A percentile compares a stretch with the other conserved stretches of the same genome.
phyloP scores from a whole-genome alignment of 2,888 invertebrate genomes.

The Chloromyia formosa region DNA sequence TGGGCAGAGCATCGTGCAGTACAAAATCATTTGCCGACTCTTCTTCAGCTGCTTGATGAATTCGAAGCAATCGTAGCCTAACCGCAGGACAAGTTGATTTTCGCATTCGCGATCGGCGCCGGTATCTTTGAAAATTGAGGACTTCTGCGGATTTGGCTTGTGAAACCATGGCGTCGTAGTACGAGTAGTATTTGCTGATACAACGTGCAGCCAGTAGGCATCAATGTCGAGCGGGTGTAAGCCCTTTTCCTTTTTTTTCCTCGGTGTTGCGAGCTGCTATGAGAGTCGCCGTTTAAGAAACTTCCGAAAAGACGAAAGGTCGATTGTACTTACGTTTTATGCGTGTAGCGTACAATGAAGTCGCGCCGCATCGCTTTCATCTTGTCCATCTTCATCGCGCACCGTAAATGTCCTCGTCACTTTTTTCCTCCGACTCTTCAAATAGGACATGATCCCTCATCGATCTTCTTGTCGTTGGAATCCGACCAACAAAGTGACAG shows the following conservation, averaged over 20 bases:
- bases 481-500: too few relatives aligned
- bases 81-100: slow-evolving; percentile 90
- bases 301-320: too few relatives aligned
- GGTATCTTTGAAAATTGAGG: slow-evolving; percentile 84
- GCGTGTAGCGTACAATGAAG: too few relatives aligned
- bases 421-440: too few relatives aligned
- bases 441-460: too few relatives aligned
- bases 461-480: too few relatives aligned
- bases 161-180: slow-evolving; percentile 95
- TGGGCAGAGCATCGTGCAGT: slow-evolving; percentile 96
- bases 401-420: too few relatives aligned
- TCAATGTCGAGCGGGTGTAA: slow-evolving; percentile 93
- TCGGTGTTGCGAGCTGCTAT: too few relatives aligned
- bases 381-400: too few relatives aligned
- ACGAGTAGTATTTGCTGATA: slow-evolving; percentile 91
- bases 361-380: too few relatives aligned
- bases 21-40: slow-evolving; percentile 87
- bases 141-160: slow-evolving; percentile 89
- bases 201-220: slow-evolving; percentile 92
- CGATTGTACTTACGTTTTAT: too few relatives aligned
- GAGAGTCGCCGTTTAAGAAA: too few relatives aligned
- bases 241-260: slow-evolving; percentile 79
- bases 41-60: slow-evolving; percentile 89
- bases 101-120: slow-evolving; percentile 97
- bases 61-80: slow-evolving; percentile 97